Percentiles rank a stretch among this genome's conserved stretches.
These are phyloP conservation scores for Desmodus rotundus DNA, from an alignment of 2,113 vertebrate species.

Conservation along the genomic window DNA sequence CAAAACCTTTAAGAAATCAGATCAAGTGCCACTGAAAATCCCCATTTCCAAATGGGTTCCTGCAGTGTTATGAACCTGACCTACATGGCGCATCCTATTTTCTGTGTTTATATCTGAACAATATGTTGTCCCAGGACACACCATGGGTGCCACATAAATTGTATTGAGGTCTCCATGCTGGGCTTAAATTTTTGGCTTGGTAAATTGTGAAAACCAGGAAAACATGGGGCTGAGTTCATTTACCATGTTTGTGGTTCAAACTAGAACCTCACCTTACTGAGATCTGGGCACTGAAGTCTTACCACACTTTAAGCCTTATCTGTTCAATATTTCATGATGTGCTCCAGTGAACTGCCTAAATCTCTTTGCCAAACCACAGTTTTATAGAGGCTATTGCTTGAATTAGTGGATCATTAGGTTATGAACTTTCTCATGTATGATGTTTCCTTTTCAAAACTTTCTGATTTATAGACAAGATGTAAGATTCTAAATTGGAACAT, in stretches of 20 bases:
- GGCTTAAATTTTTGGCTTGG: not conserved
- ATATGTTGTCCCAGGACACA: not conserved
- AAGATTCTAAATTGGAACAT: constrained; percentile 6
- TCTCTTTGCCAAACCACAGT: not conserved
- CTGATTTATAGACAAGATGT: not conserved
- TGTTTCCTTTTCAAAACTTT: constrained; percentile 7
- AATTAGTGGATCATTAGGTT: not conserved
- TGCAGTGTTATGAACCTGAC: not conserved
- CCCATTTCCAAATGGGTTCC: not conserved
- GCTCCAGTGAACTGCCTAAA: not conserved
- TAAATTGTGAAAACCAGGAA: not conserved
- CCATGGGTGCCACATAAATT: not conserved
- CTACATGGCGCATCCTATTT: not conserved
- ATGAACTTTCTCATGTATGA: not conserved
- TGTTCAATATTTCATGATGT: not conserved
- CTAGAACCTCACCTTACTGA: not conserved
- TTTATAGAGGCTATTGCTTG: not conserved
- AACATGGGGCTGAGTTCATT: not conserved
- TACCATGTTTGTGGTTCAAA: not conserved
- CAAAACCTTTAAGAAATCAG: not conserved
- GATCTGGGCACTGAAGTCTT: not conserved
- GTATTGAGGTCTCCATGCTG: not conserved
- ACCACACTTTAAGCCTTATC: not conserved
- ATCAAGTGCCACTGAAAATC: not conserved
- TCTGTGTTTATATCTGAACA: not conserved